Base-by-base conservation (phyloP, 2,888 invertebrate species). In the Acrobasis consociella region DNA sequence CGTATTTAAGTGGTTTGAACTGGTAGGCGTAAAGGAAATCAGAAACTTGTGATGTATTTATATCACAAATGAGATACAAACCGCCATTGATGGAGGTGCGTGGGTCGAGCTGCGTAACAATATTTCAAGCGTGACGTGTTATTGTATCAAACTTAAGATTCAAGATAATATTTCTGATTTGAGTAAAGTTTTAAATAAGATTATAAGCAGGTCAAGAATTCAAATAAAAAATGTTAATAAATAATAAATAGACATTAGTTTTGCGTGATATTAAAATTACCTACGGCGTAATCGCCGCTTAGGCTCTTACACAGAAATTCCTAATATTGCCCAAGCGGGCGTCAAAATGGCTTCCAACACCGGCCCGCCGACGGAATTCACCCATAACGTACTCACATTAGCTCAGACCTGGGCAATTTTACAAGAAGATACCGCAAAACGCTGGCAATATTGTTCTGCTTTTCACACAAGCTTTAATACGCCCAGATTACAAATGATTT, bases 331-430 rank as follows among this genome's bases (percentile, higher is more conserved):
- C 46, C 46, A 46, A 46, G n/a, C 46, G 46, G 46, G 46, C 13
- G n/a, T 46, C 7, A 22, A 13, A 50, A 52, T 52, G 31, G 17
- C 13, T 52, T 8, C 31, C 17, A 52, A 52, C 11, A 22, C 22
- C 31, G 17, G 8, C 31, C 31, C 13, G 52, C 5, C 13, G 13
- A 22, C 52, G 52, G 52, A 52, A 52, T 22, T 52, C 11, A 10
- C 22, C 52, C 52, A 52, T 52, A 31, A 52, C 52, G 11, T 52
- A n/a, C 31, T 31, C 52, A 10, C 52, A 52, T 52, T 52, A 52
- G 52, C 10, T 31, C 17, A 31, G 52, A 31, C 52, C 52, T 52
- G 22, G 2, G 22, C 31, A 11, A 13, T 51, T 15, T 51, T 51
- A 51, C 10, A 46, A 9, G n/a, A 13, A 46, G 46, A 46, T 46